Base-by-base conservation (phyloP, 2,113 vertebrate species). In the Romanogobio albipinnatus region DNA sequence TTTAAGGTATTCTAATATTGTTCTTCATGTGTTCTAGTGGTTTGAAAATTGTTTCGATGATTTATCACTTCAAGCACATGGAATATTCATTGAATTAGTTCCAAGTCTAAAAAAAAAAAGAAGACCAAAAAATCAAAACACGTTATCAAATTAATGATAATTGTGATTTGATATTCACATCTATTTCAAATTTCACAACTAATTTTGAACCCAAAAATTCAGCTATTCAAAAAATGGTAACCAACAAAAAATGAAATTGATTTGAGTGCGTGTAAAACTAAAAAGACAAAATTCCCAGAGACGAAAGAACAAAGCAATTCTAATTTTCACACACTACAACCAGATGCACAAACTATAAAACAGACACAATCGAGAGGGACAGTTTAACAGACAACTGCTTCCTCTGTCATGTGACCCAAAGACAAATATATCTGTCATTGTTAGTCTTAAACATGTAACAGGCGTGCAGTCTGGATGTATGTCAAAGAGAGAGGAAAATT, bases 401-500 rank as follows among this genome's bases (percentile, higher is more conserved):
- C 88, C 94, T 90, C 93, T 91, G 93, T 95, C 94, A 89, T 90
- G 94, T 96, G 94, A 93, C 93, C 91, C 92, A 87, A 93, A 91
- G 95, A 95, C 94, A 94, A 87, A 91, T 94, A 87, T 92, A 91
- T 93, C 91, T 86, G 92, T 93, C 81, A 88, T 92, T 90, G 92
- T 94, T 95, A 92, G 93, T 95, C 88, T 93, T 91, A 92, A 93
- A 94, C 91, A 96, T 90, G 92, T 95, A 95, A 93, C 90, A 91
- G 94, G 91, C 94, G 94, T 96, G 97, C 96, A 96, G 95, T 97
- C 96, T 97, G 96, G 96, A 95, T 97, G 96, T 97, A 97, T 94
- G 92, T 97, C 94, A 91, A 90, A 93, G 93, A 95, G 94, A 94
- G 95, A 95, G 96, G 93, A 93, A 88, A 94, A 94, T 93, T 95